Conservation (phyloP, 1,140 invertebrate species). For the Euwallacea similis region DNA sequence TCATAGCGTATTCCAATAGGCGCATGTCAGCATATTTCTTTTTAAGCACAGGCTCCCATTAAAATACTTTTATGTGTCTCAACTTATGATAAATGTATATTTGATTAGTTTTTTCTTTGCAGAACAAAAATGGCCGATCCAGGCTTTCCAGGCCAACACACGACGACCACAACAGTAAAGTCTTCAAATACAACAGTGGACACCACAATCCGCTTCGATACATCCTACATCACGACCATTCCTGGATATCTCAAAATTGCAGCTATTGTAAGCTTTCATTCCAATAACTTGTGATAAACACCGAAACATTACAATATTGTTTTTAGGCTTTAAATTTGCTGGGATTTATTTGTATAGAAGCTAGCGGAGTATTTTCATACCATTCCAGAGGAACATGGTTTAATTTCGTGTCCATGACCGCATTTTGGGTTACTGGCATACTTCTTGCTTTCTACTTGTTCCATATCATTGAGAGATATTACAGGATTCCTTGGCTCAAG, state of each 20-base stretch:
- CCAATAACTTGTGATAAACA: not conserved
- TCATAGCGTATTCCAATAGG: no score
- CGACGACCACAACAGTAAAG: slow-evolving; percentile 68
- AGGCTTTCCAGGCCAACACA: slow-evolving; percentile 69
- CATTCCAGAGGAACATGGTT: slow-evolving; percentile 68
- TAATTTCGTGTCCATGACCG: slow-evolving; percentile 79
- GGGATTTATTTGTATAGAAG: slow-evolving; percentile 81
- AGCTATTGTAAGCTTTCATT: slow-evolving; percentile 65
- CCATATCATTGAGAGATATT: slow-evolving; percentile 82
- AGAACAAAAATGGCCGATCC: slow-evolving; percentile 60
- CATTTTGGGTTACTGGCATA: slow-evolving; percentile 83
- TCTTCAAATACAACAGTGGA: slow-evolving; percentile 67
- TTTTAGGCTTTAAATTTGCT: slow-evolving; percentile 72
- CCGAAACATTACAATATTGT: not conserved
- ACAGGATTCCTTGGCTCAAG: slow-evolving; percentile 84
- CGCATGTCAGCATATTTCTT: no score
- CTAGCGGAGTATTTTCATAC: slow-evolving; percentile 56
- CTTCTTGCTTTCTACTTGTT: slow-evolving; percentile 81
- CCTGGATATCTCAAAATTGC: slow-evolving; percentile 77
- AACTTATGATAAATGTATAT: no score
- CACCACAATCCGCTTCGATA: slow-evolving; percentile 72
- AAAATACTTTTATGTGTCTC: no score
- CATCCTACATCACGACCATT: slow-evolving; percentile 67
- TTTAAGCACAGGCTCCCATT: no score
- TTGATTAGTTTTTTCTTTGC: not conserved